Conservation (phyloP, 2,888 invertebrate species). For the Tetranychus piercei region DNA sequence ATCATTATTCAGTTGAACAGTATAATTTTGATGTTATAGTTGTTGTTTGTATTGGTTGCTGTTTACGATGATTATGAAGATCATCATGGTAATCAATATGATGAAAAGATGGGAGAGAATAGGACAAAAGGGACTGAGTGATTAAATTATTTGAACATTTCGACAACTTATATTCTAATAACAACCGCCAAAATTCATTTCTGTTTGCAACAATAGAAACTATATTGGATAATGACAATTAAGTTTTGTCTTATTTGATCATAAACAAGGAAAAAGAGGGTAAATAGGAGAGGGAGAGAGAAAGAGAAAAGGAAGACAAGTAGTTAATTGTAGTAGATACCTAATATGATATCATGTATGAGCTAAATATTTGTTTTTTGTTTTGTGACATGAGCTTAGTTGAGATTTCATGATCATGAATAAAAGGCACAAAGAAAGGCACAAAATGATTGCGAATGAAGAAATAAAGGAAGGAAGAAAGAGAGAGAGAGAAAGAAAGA, state of each 20-base stretch:
- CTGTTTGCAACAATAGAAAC: background rate
- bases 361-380: background rate
- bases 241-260: background rate
- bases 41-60: background rate
- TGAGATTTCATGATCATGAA: background rate
- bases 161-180: background rate
- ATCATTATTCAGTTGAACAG: background rate
- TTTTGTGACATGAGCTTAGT: background rate
- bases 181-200: background rate
- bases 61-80: background rate
- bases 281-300: background rate
- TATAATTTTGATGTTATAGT: background rate
- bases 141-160: background rate
- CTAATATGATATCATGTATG: background rate
- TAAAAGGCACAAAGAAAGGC: background rate
- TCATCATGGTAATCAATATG: background rate
- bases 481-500: constrained; percentile 6
- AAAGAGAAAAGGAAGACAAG: constrained; percentile 1
- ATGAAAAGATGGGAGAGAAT: constrained; percentile 4
- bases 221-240: background rate
- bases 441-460: background rate
- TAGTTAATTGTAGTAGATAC: background rate
- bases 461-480: background rate
- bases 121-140: background rate
- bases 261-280: background rate